Evolutionary conservation across 2,113 vertebrate genomes (phyloP), one percentile per base, ranked within the genome.

Genomic region (Vulpes ferrilata): DNA sequence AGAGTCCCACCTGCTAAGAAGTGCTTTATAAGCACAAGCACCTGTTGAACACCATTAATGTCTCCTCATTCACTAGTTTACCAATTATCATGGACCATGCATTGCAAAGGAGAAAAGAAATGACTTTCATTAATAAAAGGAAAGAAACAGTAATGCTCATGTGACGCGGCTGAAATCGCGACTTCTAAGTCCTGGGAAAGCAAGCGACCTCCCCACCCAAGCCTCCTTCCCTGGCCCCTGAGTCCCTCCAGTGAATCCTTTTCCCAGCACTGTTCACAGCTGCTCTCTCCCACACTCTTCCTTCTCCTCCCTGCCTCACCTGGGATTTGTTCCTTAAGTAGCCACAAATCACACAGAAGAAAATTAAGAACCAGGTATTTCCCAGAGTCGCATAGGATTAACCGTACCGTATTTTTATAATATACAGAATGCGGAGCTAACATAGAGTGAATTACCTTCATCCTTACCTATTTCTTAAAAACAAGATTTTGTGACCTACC

Each of bases 381-480:
- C 30, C 30, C 73, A 85, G 30, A 71, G 22, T 88, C 51, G 96
- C 82, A 65, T 3, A 92, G 23, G 35, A 85, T 74, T 76, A 53
- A 27, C 25, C 59, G 32, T 27, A 73, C 15, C 78, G 22, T 27
- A 35, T 48, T 96, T n/a, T 73, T 55, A 79, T 64, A 81, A 86
- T 81, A 71, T 48, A 78, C 9, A 60, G 60, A 93, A 94, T 88
- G 48, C 65, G 10, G 19, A 95, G 88, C 60, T 74, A 92, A 92
- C 12, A 76, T n/a, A 85, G 10, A 93, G 79, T 64, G 67, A 89
- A 82, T 86, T 62, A 32, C 8, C 4, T 95, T 78, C 38, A 88
- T 38, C 57, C n/a, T 80, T 88, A 55, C 17, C 78, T 87, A 95
- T 78, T 95, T 96, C 86, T 90, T 92, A 86, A 84, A 89, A 94